Evolutionary conservation across 2,888 invertebrate species (phyloP).

Genomic region (Chrysolina americana): DNA sequence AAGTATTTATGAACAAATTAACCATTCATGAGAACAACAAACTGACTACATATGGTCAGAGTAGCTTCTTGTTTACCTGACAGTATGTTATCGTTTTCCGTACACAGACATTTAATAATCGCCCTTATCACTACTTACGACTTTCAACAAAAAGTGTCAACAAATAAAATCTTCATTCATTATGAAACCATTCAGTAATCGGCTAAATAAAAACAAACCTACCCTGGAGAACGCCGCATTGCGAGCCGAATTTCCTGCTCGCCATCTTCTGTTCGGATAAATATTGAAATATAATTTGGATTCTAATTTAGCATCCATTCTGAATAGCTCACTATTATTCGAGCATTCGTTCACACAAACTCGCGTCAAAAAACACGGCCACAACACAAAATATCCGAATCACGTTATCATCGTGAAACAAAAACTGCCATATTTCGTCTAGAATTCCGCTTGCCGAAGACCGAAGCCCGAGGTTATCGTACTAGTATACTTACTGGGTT

Average conservation of each 20-base stretch:
- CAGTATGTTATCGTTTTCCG: background rate
- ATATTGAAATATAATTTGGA: slow-evolving; percentile 40
- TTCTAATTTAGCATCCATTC: slow-evolving; percentile 42
- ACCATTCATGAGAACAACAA: no score
- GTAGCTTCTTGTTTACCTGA: no score
- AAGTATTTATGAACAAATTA: no score
- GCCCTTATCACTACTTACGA: background rate
- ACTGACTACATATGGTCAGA: no score
- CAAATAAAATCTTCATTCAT: background rate
- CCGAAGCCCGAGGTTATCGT: slow-evolving; percentile 6
- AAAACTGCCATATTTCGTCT: background rate
- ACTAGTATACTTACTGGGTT: background rate
- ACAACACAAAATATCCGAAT: background rate
- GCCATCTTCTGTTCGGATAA: slow-evolving; percentile 43
- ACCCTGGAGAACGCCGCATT: slow-evolving; percentile 33
- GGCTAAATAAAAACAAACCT: slow-evolving; percentile 22
- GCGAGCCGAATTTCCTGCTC: slow-evolving; percentile 32
- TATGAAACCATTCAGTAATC: background rate
- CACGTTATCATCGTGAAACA: background rate
- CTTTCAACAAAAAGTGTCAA: background rate
- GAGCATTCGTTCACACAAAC: background rate
- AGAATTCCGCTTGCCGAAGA: slow-evolving; percentile 13
- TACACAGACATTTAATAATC: background rate
- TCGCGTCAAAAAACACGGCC: background rate
- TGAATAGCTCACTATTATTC: background rate